A percentile compares a stretch with the other conserved stretches of the same genome.
Evolutionary conservation across 2,888 invertebrate genomes (phyloP).

Genomic region (Anodontia alba): DNA sequence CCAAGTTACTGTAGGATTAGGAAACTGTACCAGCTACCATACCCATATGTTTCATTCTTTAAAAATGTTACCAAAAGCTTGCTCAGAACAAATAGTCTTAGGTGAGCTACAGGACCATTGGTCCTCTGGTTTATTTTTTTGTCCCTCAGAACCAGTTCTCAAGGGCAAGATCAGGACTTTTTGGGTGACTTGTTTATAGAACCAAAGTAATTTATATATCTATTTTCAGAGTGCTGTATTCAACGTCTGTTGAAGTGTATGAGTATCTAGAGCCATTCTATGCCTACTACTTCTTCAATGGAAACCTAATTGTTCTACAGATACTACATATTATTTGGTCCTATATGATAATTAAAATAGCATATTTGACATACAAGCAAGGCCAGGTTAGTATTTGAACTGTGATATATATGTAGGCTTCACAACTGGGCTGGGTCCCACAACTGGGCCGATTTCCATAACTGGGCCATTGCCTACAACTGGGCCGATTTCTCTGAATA

Average conservation of each 20-base stretch:
- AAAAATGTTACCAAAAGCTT: too few species aligned
- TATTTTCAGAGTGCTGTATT: slow-evolving; percentile 31
- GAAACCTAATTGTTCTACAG: slow-evolving; percentile 61
- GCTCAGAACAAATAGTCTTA: too few species aligned
- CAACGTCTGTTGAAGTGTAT: slow-evolving; percentile 22
- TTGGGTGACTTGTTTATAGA: too few species aligned
- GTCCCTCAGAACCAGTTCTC: too few species aligned
- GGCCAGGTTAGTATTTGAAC: background rate
- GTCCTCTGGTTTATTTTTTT: too few species aligned
- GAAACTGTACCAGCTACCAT: too few species aligned
- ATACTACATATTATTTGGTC: slow-evolving; percentile 74
- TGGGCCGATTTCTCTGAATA: background rate
- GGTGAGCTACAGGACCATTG: too few species aligned
- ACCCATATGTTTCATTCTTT: too few species aligned
- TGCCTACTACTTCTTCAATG: slow-evolving; percentile 66
- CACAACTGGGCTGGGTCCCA: background rate
- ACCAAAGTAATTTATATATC: too few species aligned
- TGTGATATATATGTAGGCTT: too few species aligned
- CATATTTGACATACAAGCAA: slow-evolving; percentile 69
- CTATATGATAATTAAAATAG: slow-evolving; percentile 91
- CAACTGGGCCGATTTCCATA: background rate
- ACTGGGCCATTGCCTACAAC: background rate
- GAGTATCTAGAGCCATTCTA: slow-evolving; percentile 15
- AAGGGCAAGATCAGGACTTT: too few species aligned
- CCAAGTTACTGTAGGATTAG: too few species aligned